Base-by-base conservation (phyloP, 1,140 invertebrate species). In the Magallana angulata region DNA sequence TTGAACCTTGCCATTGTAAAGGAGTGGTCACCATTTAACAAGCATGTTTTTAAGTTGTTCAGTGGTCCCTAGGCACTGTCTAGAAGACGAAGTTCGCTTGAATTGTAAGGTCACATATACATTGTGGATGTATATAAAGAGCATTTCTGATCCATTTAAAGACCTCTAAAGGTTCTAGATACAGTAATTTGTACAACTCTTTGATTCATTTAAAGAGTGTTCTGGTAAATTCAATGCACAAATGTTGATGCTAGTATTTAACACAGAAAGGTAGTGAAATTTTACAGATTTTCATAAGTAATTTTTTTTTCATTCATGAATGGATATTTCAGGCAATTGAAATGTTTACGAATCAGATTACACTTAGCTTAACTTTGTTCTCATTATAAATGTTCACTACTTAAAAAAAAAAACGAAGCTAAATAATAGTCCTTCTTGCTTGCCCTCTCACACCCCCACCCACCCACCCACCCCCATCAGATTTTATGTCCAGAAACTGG, bases 281-380 rank as follows among this genome's bases (percentile, higher is more conserved):
- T 30, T 18, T 30, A 71, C 68, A 71, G 68, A 71, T 71, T 71
- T 71, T 71, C 14, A 71, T 71, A 24, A 30, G 24, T 48, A 71
- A 71, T 8, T 71, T 71, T 11, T 71, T 18, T 71, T 71, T 36
- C 11, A 62, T 62, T 71, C 24, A 24, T 71, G 68, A 71, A 71
- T 71, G 68, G 68, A 30, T 71, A 30, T 71, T 36, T 36, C 1
- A 36, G 36, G 36, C 36, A 71, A 30, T 30, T 71, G 11, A 71
- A 71, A 71, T 71, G 68, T 71, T 71, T 71, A 36, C 7, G 11
- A 71, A 71, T 71, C 68, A 71, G 68, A 71, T 71, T 71, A 1
- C 8, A 36, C 4, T 36, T 24, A 11, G 68, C 68, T 36, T 30
- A 36, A 36, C 36, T 36, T 36, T 36, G 36, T 36, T 5, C 36